A percentile compares a stretch with the other conserved stretches of the same genome.
Evolutionary conservation across 2,888 invertebrate genomes (phyloP).

Genomic region (Stenchaetothrips biformis): DNA sequence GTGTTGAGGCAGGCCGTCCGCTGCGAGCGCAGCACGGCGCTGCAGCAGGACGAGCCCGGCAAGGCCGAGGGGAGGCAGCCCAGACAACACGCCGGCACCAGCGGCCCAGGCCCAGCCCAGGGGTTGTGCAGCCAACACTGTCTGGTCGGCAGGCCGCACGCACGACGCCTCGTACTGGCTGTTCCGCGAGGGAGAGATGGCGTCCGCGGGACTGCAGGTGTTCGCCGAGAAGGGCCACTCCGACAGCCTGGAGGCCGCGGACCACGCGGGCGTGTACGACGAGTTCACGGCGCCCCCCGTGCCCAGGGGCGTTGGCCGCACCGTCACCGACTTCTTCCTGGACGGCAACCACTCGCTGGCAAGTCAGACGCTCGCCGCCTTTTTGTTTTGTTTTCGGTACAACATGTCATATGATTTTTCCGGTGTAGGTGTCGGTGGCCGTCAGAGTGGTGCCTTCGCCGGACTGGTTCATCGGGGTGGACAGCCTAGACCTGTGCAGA

Average conservation of each 20-base stretch:
- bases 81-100: no score
- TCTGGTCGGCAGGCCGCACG: slow-evolving; percentile 30
- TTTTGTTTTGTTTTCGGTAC: background rate
- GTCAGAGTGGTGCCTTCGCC: slow-evolving; percentile 60
- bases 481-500: slow-evolving; percentile 56
- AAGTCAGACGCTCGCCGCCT: slow-evolving; percentile 37
- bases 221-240: slow-evolving; percentile 48
- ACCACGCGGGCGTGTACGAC: slow-evolving; percentile 42
- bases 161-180: slow-evolving; percentile 32
- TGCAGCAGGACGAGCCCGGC: background rate
- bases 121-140: no score
- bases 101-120: no score
- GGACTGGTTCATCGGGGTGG: slow-evolving; percentile 63
- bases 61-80: background rate
- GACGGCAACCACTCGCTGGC: slow-evolving; percentile 50
- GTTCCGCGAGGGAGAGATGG: slow-evolving; percentile 32
- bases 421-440: slow-evolving; percentile 54
- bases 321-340: slow-evolving; percentile 46
- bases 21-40: background rate
- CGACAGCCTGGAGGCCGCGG: slow-evolving; percentile 45
- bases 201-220: slow-evolving; percentile 40
- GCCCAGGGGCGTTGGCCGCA: slow-evolving; percentile 45
- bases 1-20: background rate
- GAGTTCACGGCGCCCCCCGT: slow-evolving; percentile 43
- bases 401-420: background rate